Evolutionary conservation across 2,797 vertebrate genomes (phyloP).

Genomic region (Catharus ustulatus): DNA sequence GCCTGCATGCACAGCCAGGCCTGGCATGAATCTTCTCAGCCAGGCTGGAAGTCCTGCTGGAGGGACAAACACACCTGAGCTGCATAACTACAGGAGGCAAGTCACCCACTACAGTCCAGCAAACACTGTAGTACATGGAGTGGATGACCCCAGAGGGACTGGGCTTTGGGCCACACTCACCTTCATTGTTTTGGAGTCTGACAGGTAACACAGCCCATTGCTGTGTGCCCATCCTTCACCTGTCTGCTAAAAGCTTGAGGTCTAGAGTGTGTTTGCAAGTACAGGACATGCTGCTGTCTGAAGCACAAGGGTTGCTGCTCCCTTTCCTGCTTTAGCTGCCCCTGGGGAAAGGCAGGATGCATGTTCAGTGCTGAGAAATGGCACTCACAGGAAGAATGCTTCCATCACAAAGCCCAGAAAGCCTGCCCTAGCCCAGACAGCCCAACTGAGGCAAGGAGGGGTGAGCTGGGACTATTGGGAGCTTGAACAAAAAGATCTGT

Average conservation of each 20-base stretch:
- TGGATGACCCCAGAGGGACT: not conserved
- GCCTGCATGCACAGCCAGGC: not conserved
- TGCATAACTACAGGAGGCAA: not conserved
- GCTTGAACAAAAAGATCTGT: not conserved
- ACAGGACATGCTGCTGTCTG: not conserved
- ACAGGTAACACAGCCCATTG: not conserved
- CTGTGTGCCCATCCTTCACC: not conserved
- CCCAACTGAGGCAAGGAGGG: not conserved
- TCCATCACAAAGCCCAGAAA: not conserved
- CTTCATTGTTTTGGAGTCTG: not conserved
- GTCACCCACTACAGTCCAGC: not conserved
- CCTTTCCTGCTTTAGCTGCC: not conserved
- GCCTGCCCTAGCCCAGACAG: not conserved
- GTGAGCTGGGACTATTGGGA: not conserved
- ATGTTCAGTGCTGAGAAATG: not conserved
- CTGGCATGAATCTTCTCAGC: not conserved
- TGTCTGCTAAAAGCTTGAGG: not conserved
- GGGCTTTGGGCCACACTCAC: not conserved
- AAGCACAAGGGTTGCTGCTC: not conserved
- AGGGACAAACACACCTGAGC: not conserved
- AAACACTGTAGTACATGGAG: not conserved
- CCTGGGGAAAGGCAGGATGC: not conserved
- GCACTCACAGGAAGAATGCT: not conserved
- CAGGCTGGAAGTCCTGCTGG: not conserved
- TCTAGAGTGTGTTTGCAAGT: not conserved